Conservation (phyloP, 2,113 vertebrate species). For the Chionodraco myersi region DNA sequence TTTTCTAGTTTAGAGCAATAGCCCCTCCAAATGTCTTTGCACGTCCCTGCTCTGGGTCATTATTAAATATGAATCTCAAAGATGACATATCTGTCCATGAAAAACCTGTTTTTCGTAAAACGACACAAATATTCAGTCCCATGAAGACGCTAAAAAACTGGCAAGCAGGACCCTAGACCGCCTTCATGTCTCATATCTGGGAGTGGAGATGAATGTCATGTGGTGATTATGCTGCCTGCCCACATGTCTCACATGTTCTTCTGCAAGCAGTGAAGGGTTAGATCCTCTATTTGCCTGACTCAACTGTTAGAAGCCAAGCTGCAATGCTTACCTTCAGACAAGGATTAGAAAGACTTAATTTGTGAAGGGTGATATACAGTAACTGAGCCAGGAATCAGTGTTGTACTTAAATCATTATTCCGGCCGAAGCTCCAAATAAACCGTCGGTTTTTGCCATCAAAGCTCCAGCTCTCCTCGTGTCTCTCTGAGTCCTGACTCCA, state of each 20-base stretch:
- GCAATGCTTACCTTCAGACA: constrained; percentile 29
- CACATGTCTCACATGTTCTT: constrained; percentile 47
- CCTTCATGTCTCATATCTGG: constrained; percentile 68
- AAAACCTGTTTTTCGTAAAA: constrained; percentile 61
- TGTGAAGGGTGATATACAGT: constrained; percentile 6
- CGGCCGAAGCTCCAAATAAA: too few relatives aligned
- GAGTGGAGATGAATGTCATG: constrained; percentile 53
- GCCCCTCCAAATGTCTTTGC: too few relatives aligned
- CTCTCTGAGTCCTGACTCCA: too few relatives aligned
- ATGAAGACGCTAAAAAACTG: constrained; percentile 68
- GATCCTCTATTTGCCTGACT: constrained; percentile 31
- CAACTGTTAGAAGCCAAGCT: constrained; percentile 21
- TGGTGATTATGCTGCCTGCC: constrained; percentile 54
- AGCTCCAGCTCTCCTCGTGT: too few relatives aligned
- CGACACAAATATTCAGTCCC: constrained; percentile 41
- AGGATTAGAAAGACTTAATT: constrained; percentile 23
- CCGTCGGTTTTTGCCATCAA: too few relatives aligned
- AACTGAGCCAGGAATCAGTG: background rate
- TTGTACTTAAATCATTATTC: background rate
- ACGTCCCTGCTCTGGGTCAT: constrained; percentile 33
- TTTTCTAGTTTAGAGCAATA: too few relatives aligned
- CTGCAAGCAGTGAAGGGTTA: constrained; percentile 20
- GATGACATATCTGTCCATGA: constrained; percentile 68
- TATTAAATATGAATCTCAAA: constrained; percentile 71
- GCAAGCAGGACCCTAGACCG: constrained; percentile 52